A percentile compares a stretch with the other conserved stretches of the same genome.
Conservation (phyloP, 2,888 invertebrate genomes). For the Drosophila meridionalis region DNA sequence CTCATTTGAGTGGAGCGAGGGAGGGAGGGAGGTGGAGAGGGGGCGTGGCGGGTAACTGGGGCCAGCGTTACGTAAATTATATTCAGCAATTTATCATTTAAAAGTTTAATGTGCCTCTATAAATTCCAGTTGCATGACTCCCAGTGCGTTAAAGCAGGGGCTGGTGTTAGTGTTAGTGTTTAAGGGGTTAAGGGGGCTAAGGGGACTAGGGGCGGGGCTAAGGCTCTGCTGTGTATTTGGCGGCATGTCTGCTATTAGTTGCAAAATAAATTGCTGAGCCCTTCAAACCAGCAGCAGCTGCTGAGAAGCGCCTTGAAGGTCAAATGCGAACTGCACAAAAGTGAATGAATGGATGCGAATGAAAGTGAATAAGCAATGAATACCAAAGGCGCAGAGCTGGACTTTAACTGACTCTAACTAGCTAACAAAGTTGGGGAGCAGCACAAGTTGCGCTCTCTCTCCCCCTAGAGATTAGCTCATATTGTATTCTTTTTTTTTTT, state of each 20-base stretch:
- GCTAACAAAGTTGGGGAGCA: not conserved
- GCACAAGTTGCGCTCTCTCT: not conserved
- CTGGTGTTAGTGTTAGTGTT: not conserved
- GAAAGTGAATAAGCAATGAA: constrained; percentile 11
- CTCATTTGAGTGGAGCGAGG: constrained; percentile 2
- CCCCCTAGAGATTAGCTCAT: not conserved
- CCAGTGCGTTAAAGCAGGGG: constrained; percentile 31
- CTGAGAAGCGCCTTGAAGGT: constrained; percentile 48
- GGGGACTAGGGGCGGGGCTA: not conserved
- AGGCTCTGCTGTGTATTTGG: not conserved
- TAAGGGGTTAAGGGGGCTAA: not conserved
- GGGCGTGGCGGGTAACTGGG: not conserved
- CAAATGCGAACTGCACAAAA: constrained; percentile 51
- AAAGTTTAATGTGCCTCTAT: constrained; percentile 81
- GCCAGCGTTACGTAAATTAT: constrained; percentile 69
- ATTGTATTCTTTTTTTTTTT: not conserved
- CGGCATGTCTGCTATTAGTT: constrained; percentile 62
- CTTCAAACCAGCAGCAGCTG: constrained; percentile 18
- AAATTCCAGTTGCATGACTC: constrained; percentile 78
- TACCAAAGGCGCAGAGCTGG: not conserved
- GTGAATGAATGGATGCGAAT: constrained; percentile 4
- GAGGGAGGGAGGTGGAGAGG: not conserved
- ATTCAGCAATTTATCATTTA: constrained; percentile 80
- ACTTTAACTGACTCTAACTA: not conserved
- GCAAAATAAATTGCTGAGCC: constrained; percentile 65